Percentiles rank a stretch among this genome's conserved stretches.
Evolutionary conservation across 1,140 invertebrate species (phyloP).

Genomic region (Pachypsylla venusta): DNA sequence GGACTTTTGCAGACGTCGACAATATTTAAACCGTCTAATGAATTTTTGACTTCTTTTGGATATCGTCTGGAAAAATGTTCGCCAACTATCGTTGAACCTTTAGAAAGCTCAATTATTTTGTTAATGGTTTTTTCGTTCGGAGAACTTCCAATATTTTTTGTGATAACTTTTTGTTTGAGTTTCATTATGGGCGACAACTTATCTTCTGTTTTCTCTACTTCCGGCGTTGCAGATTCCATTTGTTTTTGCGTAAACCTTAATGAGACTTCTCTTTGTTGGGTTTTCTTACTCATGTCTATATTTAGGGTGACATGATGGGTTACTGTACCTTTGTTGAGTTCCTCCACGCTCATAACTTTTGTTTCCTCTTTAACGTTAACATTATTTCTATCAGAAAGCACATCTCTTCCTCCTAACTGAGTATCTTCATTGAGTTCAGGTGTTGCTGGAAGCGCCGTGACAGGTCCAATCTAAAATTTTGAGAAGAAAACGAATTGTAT

Average conservation of each 20-base stretch:
- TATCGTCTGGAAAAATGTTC: background rate
- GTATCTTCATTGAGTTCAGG: constrained; percentile 55
- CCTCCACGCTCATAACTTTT: background rate
- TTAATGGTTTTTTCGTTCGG: too few species aligned
- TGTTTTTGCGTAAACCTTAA: too few species aligned
- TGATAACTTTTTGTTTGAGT: background rate
- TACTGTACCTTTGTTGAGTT: background rate
- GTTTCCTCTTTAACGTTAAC: constrained; percentile 9
- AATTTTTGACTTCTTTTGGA: too few species aligned
- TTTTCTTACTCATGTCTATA: background rate
- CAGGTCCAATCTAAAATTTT: constrained; percentile 30
- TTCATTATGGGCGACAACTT: background rate
- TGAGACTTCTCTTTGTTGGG: too few species aligned
- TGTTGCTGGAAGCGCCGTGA: constrained; percentile 43
- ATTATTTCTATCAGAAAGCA: background rate
- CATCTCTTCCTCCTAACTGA: background rate
- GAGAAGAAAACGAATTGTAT: too few species aligned
- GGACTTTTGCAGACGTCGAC: too few species aligned
- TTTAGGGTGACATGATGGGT: background rate
- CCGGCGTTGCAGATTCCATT: too few species aligned
- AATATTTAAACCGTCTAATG: too few species aligned
- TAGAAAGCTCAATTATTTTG: too few species aligned
- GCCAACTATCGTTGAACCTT: background rate
- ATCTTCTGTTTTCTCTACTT: background rate
- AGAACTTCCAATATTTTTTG: background rate